Evolutionary conservation across 2,888 invertebrate species (phyloP), one percentile per base, ranked within the genome.

Genomic region (Apeira syringaria): DNA sequence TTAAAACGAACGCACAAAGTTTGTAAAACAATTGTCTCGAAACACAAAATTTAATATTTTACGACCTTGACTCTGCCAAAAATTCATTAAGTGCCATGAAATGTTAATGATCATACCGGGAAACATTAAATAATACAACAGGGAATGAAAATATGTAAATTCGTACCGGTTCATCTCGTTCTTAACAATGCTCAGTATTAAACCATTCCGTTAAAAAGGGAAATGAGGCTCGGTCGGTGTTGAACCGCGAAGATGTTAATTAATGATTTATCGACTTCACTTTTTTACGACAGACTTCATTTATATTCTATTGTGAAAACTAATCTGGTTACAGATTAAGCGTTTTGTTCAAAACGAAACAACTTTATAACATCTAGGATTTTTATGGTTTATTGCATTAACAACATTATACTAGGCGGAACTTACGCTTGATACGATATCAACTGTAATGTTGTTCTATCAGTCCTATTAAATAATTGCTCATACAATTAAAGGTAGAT

Each of bases 101-200:
- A 45, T 45, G 38, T 39, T 45, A 45, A 45, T 39, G 45, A 34
- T 35, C 45, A 30, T 35, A 35, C 39, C 38, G 12, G 34, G 35
- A 44, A 45, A 45, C 45, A 45, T 45, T 45, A 45, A 45, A 38
- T 44, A 45, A 34, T 34, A 45, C 45, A 45, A 45, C 34, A 45
- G 45, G 45, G 45, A 26, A 39, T 15, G 39, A 39, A 45, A 45
- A 37, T 45, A 45, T 45, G 45, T 35, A 45, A 45, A 45, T 45
- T 45, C 9, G 25, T 8, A 29, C 38, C 29, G 39, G 38, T 45
- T 45, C 45, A 45, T 45, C 34, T 30, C 34, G 15, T 26, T 30
- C 1, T 24, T 39, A 30, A 38, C 39, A 39, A 34, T 35, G 31
- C 18, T 22, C 25, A 13, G 29, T 25, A 32, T 39, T 38, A 20